Base-by-base conservation (phyloP, 2,797 vertebrate species). In the Neoniphon sammara region DNA sequence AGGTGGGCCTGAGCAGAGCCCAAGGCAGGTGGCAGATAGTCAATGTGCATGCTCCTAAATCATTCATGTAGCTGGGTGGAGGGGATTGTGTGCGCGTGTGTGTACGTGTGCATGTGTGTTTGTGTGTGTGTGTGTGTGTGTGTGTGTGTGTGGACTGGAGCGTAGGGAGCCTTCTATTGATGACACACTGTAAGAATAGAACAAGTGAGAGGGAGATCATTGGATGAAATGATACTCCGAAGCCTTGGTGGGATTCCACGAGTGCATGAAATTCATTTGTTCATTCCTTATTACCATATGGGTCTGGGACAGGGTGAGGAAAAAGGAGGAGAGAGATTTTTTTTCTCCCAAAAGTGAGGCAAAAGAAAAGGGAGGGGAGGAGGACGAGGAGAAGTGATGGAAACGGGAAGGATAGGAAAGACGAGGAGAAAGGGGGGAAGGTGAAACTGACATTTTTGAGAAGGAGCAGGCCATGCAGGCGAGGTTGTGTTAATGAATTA, bases 11-110 rank as follows among this genome's bases (percentile, higher is more conserved):
- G 85, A 91, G 86, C 83, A 70, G 82, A 84, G 91, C 88, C 91
- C 87, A 82, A 85, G 87, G 91, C 92, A 93, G 92, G 93, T 93
- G 92, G 91, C 94, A 94, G 92, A 90, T 91, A 93, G 91, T 93
- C 92, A 91, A 92, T 93, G 91, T 92, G 91, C 80, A 91, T 85
- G 80, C 87, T 91, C 80, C 90, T 94, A 93, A 94, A 94, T 94
- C 91, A 94, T 94, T 92, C 87, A 94, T 94, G 89, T 82, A 63
- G 84, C 85, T 75, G 73, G 87, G 87, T 84, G 81, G 82, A 86
- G 82, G 79, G 82, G 79, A 72, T 64, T 61, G 70, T 68, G 77
- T 70, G 54, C 65, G 39, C 53, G 21, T 71, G 53, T 67, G 66
- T 58, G 60, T 70, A 57, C 77, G 21, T 81, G 53, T 65, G 44